Conservation (phyloP, 2,797 vertebrate genomes). For the Eidolon dupreanum region DNA sequence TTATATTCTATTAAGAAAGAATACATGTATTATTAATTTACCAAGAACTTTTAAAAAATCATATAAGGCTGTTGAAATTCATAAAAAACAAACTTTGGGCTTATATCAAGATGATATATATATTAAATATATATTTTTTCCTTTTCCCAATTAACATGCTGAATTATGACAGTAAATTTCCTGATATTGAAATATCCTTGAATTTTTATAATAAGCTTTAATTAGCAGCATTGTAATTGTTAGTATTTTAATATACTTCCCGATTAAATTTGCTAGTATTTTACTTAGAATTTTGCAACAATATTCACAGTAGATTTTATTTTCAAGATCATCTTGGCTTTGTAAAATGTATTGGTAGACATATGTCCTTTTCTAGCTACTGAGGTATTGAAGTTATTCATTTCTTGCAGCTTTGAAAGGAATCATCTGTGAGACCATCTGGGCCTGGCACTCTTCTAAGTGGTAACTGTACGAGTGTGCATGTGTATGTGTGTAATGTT, state of each 20-base stretch:
- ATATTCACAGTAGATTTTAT: conserved; percentile 16
- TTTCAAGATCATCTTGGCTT: conserved; percentile 19
- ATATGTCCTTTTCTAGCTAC: conserved; percentile 70
- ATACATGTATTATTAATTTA: background rate
- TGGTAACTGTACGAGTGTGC: background rate
- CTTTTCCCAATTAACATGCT: background rate
- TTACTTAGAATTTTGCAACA: conserved; percentile 9
- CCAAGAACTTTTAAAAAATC: background rate
- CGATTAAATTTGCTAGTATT: conserved; percentile 10
- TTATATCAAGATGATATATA: background rate
- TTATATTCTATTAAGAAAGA: background rate
- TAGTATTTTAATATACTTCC: background rate
- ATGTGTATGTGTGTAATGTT: background rate
- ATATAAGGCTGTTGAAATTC: background rate
- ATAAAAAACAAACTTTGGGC: background rate
- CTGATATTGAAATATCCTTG: background rate
- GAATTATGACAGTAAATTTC: conserved; percentile 10
- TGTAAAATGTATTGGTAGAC: conserved; percentile 39
- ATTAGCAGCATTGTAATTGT: background rate
- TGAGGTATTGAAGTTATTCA: conserved; percentile 62
- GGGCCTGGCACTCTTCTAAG: conserved; percentile 49
- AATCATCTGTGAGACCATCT: conserved; percentile 76
- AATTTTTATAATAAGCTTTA: background rate
- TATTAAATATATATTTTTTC: background rate
- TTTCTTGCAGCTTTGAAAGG: conserved; percentile 73